Evolutionary conservation across 2,797 vertebrate species (phyloP).

Genomic region (Cirrhinus mrigala): DNA sequence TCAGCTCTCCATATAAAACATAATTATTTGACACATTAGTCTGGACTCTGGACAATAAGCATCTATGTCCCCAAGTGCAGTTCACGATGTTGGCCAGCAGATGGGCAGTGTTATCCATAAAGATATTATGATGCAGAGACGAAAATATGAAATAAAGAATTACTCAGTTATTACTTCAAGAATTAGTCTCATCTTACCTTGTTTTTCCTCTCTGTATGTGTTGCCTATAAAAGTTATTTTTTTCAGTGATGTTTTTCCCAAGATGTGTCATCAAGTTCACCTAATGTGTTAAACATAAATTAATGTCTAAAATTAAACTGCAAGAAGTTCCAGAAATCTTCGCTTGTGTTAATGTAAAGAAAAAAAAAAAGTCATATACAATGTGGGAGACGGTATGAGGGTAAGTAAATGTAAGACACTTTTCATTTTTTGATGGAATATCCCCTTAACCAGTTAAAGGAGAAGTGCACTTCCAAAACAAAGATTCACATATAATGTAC

Average conservation of each 20-base stretch:
- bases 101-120: slow-evolving; percentile 1
- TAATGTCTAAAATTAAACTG: not conserved
- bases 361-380: not conserved
- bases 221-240: not conserved
- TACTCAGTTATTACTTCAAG: not conserved
- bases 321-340: not conserved
- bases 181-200: not conserved
- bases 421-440: no score
- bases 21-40: not conserved
- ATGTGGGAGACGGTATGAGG: not conserved
- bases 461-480: no score
- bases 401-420: no score
- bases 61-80: not conserved
- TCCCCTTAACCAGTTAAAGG: no score
- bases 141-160: not conserved
- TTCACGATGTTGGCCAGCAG: slow-evolving; percentile 17
- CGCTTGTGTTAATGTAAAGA: not conserved
- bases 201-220: not conserved
- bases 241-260: not conserved
- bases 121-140: not conserved
- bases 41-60: not conserved
- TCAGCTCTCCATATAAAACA: not conserved
- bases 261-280: not conserved
- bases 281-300: not conserved
- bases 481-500: no score